Conservation (phyloP, 2,113 vertebrate species). For the Percopsis transmontana region DNA sequence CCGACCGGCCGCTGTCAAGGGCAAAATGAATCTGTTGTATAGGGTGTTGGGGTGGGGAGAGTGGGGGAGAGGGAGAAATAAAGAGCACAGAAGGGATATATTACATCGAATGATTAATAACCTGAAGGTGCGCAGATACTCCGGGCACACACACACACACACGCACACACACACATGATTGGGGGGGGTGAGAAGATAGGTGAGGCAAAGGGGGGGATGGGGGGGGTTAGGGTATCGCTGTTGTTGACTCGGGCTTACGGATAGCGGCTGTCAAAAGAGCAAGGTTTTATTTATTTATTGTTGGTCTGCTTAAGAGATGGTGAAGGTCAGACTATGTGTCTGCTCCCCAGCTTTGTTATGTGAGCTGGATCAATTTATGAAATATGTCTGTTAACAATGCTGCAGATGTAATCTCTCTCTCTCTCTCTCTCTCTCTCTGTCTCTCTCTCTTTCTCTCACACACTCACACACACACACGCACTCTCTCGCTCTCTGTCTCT, state of each 20-base stretch:
- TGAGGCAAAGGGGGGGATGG: constrained; percentile 34
- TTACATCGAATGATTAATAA: constrained; percentile 76
- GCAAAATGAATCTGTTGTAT: constrained; percentile 77
- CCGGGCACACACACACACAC: constrained; percentile 16
- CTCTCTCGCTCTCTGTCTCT: constrained; percentile 29
- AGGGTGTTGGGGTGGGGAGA: constrained; percentile 30
- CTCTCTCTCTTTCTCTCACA: constrained; percentile 21
- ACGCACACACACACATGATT: neutral
- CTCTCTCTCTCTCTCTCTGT: constrained; percentile 24
- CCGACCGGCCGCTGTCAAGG: constrained; percentile 69
- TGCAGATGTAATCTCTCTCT: constrained; percentile 63
- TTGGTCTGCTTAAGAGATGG: constrained; percentile 79
- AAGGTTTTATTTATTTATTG: constrained; percentile 82
- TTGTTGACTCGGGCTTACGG: constrained; percentile 55
- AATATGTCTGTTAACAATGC: constrained; percentile 81
- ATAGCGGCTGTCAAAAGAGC: constrained; percentile 75
- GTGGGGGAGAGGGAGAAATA: constrained; percentile 28
- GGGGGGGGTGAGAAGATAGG: constrained; percentile 36
- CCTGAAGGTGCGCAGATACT: constrained; percentile 72
- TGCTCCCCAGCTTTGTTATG: constrained; percentile 68
- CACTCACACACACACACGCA: constrained; percentile 11
- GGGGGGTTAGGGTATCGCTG: constrained; percentile 48
- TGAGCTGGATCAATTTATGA: constrained; percentile 78
- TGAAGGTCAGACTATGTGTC: constrained; percentile 79
- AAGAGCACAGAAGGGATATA: constrained; percentile 56